Percentiles rank a stretch among this genome's conserved stretches.
Evolutionary conservation across 2,888 invertebrate species (phyloP).

Genomic region (Torymus aiolomorphi): DNA sequence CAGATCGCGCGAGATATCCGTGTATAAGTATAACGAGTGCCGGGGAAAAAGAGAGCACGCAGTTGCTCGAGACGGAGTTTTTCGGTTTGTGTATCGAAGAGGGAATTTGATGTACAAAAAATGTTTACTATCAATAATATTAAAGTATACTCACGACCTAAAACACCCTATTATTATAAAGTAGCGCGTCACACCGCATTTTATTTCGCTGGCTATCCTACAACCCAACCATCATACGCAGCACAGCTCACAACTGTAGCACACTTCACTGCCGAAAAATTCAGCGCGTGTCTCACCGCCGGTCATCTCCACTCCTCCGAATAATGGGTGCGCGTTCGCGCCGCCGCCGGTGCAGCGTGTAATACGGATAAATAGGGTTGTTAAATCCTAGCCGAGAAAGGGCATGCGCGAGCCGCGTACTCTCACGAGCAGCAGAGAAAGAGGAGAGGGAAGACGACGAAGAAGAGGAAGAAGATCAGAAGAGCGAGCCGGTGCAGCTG

Average conservation of each 20-base stretch:
- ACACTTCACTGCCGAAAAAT: not conserved
- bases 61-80: too few relatives aligned
- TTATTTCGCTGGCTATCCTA: too few relatives aligned
- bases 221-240: too few relatives aligned
- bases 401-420: constrained; percentile 17
- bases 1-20: constrained; percentile 47
- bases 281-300: not conserved
- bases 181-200: too few relatives aligned
- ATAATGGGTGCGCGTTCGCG: constrained; percentile 14
- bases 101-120: too few relatives aligned
- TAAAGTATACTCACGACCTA: too few relatives aligned
- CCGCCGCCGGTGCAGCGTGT: constrained; percentile 58
- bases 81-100: too few relatives aligned
- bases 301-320: constrained; percentile 32
- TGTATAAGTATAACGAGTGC: constrained; percentile 41
- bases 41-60: not conserved
- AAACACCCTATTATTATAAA: too few relatives aligned
- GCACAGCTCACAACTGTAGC: not conserved
- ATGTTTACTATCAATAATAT: too few relatives aligned
- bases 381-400: constrained; percentile 64
- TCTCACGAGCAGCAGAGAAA: not conserved
- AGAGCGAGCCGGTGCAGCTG: constrained; percentile 65
- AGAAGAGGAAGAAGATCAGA: constrained; percentile 47
- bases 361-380: constrained; percentile 64
- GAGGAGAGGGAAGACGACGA: constrained; percentile 49